Percentiles rank a stretch among this genome's conserved stretches.
phyloP scores from a whole-genome alignment of 2,888 invertebrate species.

The Caenorhabditis sp. region DNA sequence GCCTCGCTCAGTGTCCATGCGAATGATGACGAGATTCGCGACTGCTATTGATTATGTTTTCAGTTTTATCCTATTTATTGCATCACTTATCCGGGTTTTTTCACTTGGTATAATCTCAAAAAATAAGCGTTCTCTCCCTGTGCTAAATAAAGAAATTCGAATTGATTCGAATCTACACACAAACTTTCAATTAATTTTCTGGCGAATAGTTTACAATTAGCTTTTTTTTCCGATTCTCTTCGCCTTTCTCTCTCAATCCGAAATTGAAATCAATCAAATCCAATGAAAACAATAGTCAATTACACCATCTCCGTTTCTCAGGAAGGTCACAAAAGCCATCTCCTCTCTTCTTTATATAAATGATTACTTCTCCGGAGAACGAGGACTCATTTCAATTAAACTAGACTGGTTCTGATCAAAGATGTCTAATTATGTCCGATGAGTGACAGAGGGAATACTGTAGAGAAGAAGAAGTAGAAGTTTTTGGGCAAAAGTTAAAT shows the following conservation, averaged over 20 bases:
- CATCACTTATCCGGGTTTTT: constrained; percentile 13
- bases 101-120: not conserved
- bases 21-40: constrained; percentile 29
- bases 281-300: constrained; percentile 62
- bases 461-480: too few relatives aligned
- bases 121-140: not conserved
- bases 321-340: constrained; percentile 54
- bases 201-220: constrained; percentile 17
- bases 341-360: constrained; percentile 46
- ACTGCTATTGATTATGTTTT: constrained; percentile 32
- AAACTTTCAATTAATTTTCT: constrained; percentile 30
- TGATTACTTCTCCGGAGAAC: constrained; percentile 41
- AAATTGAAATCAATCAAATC: constrained; percentile 59
- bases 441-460: constrained; percentile 32
- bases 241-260: constrained; percentile 1
- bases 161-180: not conserved
- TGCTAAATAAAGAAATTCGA: not conserved
- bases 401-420: constrained; percentile 41
- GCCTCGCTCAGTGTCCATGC: constrained; percentile 34
- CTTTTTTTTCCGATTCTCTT: not conserved
- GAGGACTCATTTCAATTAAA: constrained; percentile 46
- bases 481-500: constrained; percentile 4
- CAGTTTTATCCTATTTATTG: not conserved
- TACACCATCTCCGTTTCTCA: constrained; percentile 32
- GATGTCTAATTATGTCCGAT: constrained; percentile 49